A percentile compares a stretch with the other conserved stretches of the same genome.
Conservation (phyloP, 2,888 invertebrate species). For the Macaria notata region DNA sequence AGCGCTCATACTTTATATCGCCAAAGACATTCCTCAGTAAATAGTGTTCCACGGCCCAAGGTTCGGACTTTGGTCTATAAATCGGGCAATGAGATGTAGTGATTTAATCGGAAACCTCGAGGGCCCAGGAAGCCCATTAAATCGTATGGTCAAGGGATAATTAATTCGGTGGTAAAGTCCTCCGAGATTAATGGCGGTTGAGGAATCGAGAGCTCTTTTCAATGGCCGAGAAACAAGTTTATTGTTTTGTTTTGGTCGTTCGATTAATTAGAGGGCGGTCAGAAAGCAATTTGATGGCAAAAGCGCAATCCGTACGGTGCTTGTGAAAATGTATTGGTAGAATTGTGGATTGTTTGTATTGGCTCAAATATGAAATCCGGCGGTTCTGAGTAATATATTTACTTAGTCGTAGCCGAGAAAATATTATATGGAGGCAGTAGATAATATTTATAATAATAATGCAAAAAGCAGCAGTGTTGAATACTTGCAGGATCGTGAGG, state of each 20-base stretch:
- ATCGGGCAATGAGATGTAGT: slow-evolving; percentile 81
- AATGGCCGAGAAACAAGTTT: slow-evolving; percentile 58
- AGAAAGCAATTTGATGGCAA: neutral
- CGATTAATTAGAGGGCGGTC: slow-evolving; percentile 22
- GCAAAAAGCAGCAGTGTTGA: no score
- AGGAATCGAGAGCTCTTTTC: slow-evolving; percentile 68
- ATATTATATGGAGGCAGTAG: no score
- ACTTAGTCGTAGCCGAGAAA: no score
- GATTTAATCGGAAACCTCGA: slow-evolving; percentile 81
- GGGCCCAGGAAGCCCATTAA: slow-evolving; percentile 80
- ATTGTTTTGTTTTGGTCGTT: slow-evolving; percentile 54
- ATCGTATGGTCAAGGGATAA: slow-evolving; percentile 81
- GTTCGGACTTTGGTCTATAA: slow-evolving; percentile 63
- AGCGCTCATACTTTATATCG: no score
- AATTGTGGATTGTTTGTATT: no score
- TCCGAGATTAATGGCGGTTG: slow-evolving; percentile 77
- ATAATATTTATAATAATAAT: no score
- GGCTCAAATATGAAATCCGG: no score
- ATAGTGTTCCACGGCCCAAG: neutral
- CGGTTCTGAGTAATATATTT: no score
- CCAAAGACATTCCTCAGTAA: no score
- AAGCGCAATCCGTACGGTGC: neutral
- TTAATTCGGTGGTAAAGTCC: slow-evolving; percentile 78
- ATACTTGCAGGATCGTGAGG: no score
- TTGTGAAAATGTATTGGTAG: neutral